A percentile compares a stretch with the other conserved stretches of the same genome.
Conservation (phyloP, 2,888 invertebrate genomes). For the Kryphioiulus occultus region DNA sequence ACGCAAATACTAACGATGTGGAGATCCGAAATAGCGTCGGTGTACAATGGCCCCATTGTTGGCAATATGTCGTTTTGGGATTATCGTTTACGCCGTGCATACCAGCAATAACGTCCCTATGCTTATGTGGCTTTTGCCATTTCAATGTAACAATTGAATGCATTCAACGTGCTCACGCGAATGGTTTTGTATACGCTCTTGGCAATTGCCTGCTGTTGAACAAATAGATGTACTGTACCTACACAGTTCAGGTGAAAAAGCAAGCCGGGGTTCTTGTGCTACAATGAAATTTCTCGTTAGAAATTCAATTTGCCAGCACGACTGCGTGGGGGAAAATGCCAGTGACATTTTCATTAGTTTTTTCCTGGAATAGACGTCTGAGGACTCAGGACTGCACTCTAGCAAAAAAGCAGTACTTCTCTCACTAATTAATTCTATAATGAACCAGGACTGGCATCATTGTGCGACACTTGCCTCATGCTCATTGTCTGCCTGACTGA, state of each 20-base stretch:
- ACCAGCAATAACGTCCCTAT: background rate
- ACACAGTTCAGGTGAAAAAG: constrained; percentile 1
- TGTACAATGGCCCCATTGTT: background rate
- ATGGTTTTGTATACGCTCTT: background rate
- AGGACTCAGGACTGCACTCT: background rate
- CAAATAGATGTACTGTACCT: background rate
- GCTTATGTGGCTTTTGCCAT: background rate
- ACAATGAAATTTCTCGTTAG: background rate
- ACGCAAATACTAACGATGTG: background rate
- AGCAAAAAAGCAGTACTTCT: background rate
- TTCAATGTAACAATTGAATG: background rate
- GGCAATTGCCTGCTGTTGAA: background rate
- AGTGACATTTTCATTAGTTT: constrained; percentile 20
- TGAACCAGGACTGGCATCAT: background rate
- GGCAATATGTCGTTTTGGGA: background rate
- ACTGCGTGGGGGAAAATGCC: background rate
- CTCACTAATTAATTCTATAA: constrained; percentile 13
- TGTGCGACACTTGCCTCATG: constrained; percentile 20
- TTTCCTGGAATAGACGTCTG: background rate
- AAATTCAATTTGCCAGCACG: background rate
- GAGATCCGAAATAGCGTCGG: background rate
- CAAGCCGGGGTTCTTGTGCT: background rate
- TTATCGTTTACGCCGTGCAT: background rate
- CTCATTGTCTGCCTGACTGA: background rate
- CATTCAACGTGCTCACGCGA: background rate